Base-by-base conservation (phyloP, 2,888 invertebrate species). In the Brachynemurus nebulosus region DNA sequence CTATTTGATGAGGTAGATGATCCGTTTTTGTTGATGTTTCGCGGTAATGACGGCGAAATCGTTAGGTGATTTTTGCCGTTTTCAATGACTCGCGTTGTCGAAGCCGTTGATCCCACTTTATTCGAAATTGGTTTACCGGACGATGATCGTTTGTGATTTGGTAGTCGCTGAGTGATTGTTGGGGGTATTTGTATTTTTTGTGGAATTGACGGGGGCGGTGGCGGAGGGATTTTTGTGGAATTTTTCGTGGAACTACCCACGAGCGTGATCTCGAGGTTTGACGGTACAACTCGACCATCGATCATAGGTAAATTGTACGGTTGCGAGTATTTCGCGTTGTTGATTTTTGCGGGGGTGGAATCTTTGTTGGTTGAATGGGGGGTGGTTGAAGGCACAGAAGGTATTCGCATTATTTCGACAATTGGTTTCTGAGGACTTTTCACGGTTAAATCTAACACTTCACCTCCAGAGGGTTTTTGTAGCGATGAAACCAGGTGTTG, bases 261-360 rank as follows among this genome's bases (percentile, higher is more conserved):
- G 48, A 83, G 57, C 0, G 82, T 82, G 19, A 83, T 83, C 57
- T 82, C 82, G 42, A 83, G 59, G 56, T 81, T 81, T 1, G 79
- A 75, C 0, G 77, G 76, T 23, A 79, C 63, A 4, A 64, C 63
- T 25, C 68, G 57, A 12, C 66, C 65, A 34, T 70, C 71, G 36
- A 71, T 51, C 18, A 61, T 44, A 9, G 57, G 55, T 33, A 66
- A 57, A 6, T 12, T 4, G 14, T 30, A 12, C n/a, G 19, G 56
- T 57, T 37, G 62, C 56, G 47, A 59, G 60, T 19, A 51, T 52
- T 2, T 54, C 47, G 20, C 52, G 57, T 2, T 49, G 49, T 48
- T 35, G n/a, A n/a, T n/a, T 55, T 58, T 40, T 54, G 52, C 41
- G 55, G 49, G 18, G 52, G 51, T 45, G 49, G 53, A 27, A 46